Conservation (phyloP, 1,140 invertebrate species). For the Glossosoma conforme region DNA sequence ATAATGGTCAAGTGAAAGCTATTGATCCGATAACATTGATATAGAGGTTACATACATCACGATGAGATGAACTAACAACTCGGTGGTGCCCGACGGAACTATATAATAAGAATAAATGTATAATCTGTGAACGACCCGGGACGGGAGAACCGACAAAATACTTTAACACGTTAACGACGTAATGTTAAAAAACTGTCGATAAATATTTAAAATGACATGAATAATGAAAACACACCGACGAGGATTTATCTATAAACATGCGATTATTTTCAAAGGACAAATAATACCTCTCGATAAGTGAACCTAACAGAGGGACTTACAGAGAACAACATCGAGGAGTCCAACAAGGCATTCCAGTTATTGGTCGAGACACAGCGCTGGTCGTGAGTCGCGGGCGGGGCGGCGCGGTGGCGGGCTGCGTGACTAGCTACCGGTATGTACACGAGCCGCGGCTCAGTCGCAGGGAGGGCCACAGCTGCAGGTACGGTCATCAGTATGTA, state of each 20-base stretch:
- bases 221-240: slow-evolving; percentile 3
- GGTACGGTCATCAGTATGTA: too few species aligned
- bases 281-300: slow-evolving; percentile 7
- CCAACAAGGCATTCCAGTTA: slow-evolving; percentile 24
- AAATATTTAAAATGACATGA: slow-evolving; percentile 11
- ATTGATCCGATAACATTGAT: slow-evolving; percentile 12
- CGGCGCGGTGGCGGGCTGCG: not conserved
- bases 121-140: too few species aligned
- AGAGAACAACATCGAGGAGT: slow-evolving; percentile 21
- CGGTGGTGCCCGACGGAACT: too few species aligned
- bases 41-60: slow-evolving; percentile 19
- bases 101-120: too few species aligned
- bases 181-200: too few species aligned
- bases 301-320: slow-evolving; percentile 12
- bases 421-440: slow-evolving; percentile 11
- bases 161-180: too few species aligned
- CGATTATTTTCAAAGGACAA: slow-evolving; percentile 7
- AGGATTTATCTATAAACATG: slow-evolving; percentile 9
- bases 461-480: too few species aligned
- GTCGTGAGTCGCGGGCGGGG: not conserved
- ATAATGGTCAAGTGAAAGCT: slow-evolving; percentile 31
- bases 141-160: too few species aligned
- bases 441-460: slow-evolving; percentile 1
- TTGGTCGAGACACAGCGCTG: slow-evolving; percentile 21
- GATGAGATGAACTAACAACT: too few species aligned